These are phyloP conservation scores for Xiphydria camelus DNA, from an alignment of 2,888 invertebrate genomes.

Conservation along the genomic window DNA sequence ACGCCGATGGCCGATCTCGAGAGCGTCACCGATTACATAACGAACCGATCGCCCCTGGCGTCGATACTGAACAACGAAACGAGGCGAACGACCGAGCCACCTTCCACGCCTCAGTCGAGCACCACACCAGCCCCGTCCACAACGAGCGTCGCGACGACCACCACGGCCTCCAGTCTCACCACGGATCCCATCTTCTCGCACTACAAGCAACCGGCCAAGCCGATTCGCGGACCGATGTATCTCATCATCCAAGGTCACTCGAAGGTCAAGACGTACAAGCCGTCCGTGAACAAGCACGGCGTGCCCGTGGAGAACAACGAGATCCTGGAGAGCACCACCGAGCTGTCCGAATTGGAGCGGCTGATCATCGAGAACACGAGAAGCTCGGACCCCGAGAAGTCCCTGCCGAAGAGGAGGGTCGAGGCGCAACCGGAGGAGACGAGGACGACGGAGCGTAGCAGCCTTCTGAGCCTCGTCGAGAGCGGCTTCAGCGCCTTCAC, in stretches of 20 bases:
- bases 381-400: constrained; percentile 10
- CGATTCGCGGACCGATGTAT: constrained; percentile 69
- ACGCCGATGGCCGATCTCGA: constrained; percentile 5
- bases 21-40: constrained; percentile 11
- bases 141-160: constrained; percentile 60
- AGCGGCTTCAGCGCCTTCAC: constrained; percentile 42
- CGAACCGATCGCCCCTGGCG: constrained; percentile 34
- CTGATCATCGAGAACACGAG: constrained; percentile 38
- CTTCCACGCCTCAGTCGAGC: constrained; percentile 6
- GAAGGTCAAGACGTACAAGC: constrained; percentile 82
- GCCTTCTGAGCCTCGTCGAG: constrained; percentile 40
- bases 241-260: constrained; percentile 84
- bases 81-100: constrained; percentile 19
- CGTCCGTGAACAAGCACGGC: constrained; percentile 47
- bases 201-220: constrained; percentile 66
- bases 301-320: constrained; percentile 32
- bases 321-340: constrained; percentile 28
- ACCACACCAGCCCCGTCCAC: constrained; percentile 34
- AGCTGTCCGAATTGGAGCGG: constrained; percentile 41
- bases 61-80: constrained; percentile 29
- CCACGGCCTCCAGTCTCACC: constrained; percentile 61
- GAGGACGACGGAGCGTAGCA: constrained; percentile 25
- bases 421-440: constrained; percentile 19
- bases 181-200: constrained; percentile 67
- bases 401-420: constrained; percentile 21